Evolutionary conservation across 1,140 invertebrate species (phyloP).

Genomic region (Muscidifurax raptorellus): DNA sequence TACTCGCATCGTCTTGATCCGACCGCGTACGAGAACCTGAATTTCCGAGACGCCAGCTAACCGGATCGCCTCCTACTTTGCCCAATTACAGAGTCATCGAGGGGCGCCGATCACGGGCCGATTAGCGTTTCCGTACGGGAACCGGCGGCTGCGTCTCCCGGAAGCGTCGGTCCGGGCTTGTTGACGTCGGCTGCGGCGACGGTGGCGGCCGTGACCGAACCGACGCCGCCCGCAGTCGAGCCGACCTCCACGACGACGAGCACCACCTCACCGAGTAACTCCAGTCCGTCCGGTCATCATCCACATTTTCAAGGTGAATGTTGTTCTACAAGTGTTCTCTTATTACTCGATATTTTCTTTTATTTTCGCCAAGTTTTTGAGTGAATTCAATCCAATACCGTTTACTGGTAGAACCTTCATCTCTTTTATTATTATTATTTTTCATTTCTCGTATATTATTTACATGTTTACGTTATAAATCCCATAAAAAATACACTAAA

Average conservation of each 20-base stretch:
- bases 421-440: not conserved
- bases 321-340: too few relatives aligned
- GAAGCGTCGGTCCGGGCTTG: constrained; percentile 69
- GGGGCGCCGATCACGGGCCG: constrained; percentile 67
- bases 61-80: not conserved
- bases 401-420: too few relatives aligned
- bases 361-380: too few relatives aligned
- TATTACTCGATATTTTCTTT: too few relatives aligned
- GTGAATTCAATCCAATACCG: too few relatives aligned
- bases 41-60: not conserved
- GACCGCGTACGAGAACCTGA: not conserved
- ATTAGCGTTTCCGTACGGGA: constrained; percentile 72
- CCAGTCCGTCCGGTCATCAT: constrained; percentile 70
- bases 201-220: constrained; percentile 61
- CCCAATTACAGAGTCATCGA: constrained; percentile 65
- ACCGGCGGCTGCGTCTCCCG: constrained; percentile 66
- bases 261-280: constrained; percentile 65
- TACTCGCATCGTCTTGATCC: not conserved
- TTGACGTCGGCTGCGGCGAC: constrained; percentile 70
- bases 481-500: too few relatives aligned
- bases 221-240: constrained; percentile 61
- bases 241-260: constrained; percentile 66
- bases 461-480: too few relatives aligned
- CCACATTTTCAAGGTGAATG: constrained; percentile 71
- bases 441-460: too few relatives aligned